Base-by-base conservation (phyloP, 2,888 invertebrate genomes). In the Cantharis rustica region DNA sequence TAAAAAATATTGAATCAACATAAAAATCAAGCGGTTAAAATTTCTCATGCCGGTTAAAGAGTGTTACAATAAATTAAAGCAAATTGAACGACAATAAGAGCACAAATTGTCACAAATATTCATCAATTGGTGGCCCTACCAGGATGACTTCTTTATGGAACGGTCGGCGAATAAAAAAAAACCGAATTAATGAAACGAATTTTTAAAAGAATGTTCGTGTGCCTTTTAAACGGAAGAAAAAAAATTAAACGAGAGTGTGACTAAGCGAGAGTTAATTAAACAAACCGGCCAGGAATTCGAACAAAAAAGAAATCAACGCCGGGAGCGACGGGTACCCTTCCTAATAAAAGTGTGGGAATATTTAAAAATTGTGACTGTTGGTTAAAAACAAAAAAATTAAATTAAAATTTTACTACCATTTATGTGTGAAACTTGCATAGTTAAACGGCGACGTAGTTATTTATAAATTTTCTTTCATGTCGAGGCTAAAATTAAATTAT, bases 281-380 rank as follows among this genome's bases (percentile, higher is more conserved):
- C 72, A 63, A 63, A n/a, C 16, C 20, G n/a, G 68, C 23, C 61
- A 62, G 15, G 73, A 73, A 73, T 73, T 16, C 73, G 73, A 62
- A 73, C 73, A 73, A 73, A 73, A 73, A 73, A 73, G 16, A 15
- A 68, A 47, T 61, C 72, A 72, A 69, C 61, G 73, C 62, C 69
- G 68, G 68, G 31, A 68, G 69, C 69, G 68, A 16, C 20, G 47
- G n/a, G n/a, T 47, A 69, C 69, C 69, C 16, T 23, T 11, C 20
- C 20, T 9, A 69, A 69, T 69, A 20, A 47, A 69, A 68, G 47
- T 47, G 69, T 69, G 69, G 69, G 69, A 69, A 69, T 47, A 20
- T 66, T 17, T 66, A 20, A 66, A 66, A 66, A 66, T 20, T 66
- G n/a, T 66, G 47, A 20, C 64, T 13, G 64, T 11, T 13, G 64